These are phyloP conservation scores for Mesorhabditis belari DNA, from an alignment of 2,888 invertebrate genomes.

Conservation along the genomic window DNA sequence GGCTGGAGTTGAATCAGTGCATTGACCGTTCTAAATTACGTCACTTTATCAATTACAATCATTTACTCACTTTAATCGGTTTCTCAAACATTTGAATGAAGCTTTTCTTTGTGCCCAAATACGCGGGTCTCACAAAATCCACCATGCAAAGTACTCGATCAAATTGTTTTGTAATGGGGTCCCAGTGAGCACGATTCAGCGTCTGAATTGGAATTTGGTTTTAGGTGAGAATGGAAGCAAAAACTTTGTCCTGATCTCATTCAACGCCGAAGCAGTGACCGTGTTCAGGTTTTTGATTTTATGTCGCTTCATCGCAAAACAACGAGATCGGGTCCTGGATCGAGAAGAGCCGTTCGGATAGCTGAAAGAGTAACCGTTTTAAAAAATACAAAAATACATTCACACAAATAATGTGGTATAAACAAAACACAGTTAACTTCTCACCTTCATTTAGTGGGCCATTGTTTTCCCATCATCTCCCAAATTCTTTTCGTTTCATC, in stretches of 20 bases:
- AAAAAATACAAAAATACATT: too few relatives aligned
- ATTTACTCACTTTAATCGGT: slow-evolving; percentile 72
- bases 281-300: slow-evolving; percentile 96
- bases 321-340: slow-evolving; percentile 85
- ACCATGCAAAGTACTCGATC: slow-evolving; percentile 61
- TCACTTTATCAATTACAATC: neutral
- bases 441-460: too few relatives aligned
- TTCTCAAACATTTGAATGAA: slow-evolving; percentile 98
- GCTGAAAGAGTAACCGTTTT: too few relatives aligned
- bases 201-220: slow-evolving; percentile 58
- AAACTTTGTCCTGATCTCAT: slow-evolving; percentile 77
- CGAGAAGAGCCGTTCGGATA: slow-evolving; percentile 61
- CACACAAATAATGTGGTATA: too few relatives aligned
- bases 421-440: too few relatives aligned
- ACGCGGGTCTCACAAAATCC: slow-evolving; percentile 94
- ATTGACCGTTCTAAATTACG: slow-evolving; percentile 74
- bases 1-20: slow-evolving; percentile 87
- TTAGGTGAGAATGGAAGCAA: neutral
- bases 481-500: too few relatives aligned
- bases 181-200: slow-evolving; percentile 89
- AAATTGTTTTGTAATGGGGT: slow-evolving; percentile 97
- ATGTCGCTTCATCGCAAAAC: slow-evolving; percentile 95
- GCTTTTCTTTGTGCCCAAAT: slow-evolving; percentile 81
- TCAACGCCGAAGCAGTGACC: slow-evolving; percentile 86
- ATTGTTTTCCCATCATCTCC: too few relatives aligned